phyloP scores from a whole-genome alignment of 2,797 vertebrate species.

The Urosaurus nigricauda region DNA sequence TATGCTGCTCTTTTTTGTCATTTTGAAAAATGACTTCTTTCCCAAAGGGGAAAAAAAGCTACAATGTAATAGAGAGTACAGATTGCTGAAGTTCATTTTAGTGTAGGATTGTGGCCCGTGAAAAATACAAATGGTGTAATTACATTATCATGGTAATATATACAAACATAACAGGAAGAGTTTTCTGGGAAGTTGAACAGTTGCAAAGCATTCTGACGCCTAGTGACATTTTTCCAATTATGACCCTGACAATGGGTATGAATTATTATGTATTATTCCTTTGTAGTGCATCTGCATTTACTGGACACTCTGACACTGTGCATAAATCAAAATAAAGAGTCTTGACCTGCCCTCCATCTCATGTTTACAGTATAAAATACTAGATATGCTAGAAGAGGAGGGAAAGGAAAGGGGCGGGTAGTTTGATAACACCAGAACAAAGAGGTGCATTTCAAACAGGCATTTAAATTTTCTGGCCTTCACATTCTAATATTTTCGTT shows the following conservation, averaged over 20 bases:
- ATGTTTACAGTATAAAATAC: background rate
- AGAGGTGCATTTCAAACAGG: background rate
- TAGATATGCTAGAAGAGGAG: background rate
- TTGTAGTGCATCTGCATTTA: background rate
- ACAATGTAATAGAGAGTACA: background rate
- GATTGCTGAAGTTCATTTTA: background rate
- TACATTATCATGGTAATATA: background rate
- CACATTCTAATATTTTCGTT: background rate
- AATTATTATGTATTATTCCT: slow-evolving; percentile 8
- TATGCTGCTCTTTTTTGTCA: background rate
- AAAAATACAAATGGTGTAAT: slow-evolving; percentile 1
- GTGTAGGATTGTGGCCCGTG: background rate
- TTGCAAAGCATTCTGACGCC: slow-evolving; percentile 11
- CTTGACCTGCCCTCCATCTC: background rate
- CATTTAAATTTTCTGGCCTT: background rate
- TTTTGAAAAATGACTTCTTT: background rate
- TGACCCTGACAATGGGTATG: background rate
- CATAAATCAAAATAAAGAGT: background rate
- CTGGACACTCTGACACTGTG: background rate
- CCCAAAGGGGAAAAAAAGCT: background rate
- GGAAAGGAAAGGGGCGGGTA: background rate
- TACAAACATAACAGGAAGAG: background rate
- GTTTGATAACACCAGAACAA: background rate
- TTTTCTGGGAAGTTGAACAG: slow-evolving; percentile 10
- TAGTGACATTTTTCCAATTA: background rate